A percentile compares a stretch with the other conserved stretches of the same genome.
These are phyloP conservation scores for cattle (Bos taurus) DNA, from an alignment of 2,113 vertebrate genomes.

Conservation along the genomic window DNA sequence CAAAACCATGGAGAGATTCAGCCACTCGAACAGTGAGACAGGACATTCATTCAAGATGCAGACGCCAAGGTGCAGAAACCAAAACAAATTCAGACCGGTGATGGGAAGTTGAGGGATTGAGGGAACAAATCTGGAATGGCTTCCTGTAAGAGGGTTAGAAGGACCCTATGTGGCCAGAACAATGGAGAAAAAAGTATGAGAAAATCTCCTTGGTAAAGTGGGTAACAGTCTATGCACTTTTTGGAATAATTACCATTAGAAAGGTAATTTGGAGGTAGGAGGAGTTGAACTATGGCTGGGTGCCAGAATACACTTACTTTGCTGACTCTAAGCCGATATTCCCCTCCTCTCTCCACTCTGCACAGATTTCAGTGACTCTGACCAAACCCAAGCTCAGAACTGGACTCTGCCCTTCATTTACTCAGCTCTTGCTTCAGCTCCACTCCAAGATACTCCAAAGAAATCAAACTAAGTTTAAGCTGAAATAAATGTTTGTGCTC, in stretches of 20 bases:
- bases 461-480: conserved; percentile 37
- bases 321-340: background rate
- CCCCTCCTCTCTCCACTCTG: background rate
- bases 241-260: background rate
- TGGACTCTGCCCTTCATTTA: conserved; percentile 15
- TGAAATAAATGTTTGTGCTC: conserved; percentile 4
- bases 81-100: background rate
- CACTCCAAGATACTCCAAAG: background rate
- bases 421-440: background rate
- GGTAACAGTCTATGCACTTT: background rate
- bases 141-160: background rate
- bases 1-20: background rate
- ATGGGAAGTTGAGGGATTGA: background rate
- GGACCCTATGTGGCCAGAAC: background rate
- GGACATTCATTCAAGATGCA: background rate
- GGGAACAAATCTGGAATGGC: background rate
- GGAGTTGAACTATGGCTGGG: background rate
- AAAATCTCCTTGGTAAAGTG: background rate
- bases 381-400: background rate
- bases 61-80: background rate
- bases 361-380: conserved; percentile 52
- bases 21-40: background rate
- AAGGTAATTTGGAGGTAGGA: background rate
- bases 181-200: background rate
- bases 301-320: background rate